These are phyloP conservation scores for Zosterops hypoxanthus DNA, from an alignment of 2,113 vertebrate genomes.

Conservation along the genomic window DNA sequence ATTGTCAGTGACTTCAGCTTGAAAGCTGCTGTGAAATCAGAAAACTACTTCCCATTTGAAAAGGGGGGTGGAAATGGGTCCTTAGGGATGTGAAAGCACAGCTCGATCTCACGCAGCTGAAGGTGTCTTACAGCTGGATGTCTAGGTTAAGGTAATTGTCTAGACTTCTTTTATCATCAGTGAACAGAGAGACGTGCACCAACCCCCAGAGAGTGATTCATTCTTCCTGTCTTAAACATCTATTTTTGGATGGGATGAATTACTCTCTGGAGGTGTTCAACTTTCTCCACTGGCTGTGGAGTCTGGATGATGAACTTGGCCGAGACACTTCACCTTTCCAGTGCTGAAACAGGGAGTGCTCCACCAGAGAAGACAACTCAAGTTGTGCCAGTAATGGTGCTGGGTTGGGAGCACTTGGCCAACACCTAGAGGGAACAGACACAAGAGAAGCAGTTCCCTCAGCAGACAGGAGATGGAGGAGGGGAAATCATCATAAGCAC, in stretches of 20 bases:
- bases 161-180: conserved; percentile 66
- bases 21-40: conserved; percentile 53
- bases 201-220: conserved; percentile 66
- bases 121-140: conserved; percentile 62
- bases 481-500: background rate
- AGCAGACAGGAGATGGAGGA: background rate
- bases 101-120: conserved; percentile 22
- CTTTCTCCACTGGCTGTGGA: conserved; percentile 22
- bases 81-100: conserved; percentile 35
- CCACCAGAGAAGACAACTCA: background rate
- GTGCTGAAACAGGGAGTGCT: background rate
- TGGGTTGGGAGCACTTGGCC: background rate
- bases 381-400: background rate
- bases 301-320: conserved; percentile 46
- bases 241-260: conserved; percentile 63
- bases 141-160: conserved; percentile 66
- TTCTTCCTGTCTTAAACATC: conserved; percentile 55
- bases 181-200: conserved; percentile 40
- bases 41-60: conserved; percentile 29
- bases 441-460: background rate
- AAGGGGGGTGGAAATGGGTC: conserved; percentile 25
- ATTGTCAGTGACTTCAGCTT: conserved; percentile 37
- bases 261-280: conserved; percentile 63
- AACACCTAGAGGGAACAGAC: background rate
- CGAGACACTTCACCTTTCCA: background rate